A percentile compares a stretch with the other conserved stretches of the same genome.
Evolutionary conservation across 1,140 invertebrate genomes (phyloP).

Genomic region (Anoplolepis gracilipes): DNA sequence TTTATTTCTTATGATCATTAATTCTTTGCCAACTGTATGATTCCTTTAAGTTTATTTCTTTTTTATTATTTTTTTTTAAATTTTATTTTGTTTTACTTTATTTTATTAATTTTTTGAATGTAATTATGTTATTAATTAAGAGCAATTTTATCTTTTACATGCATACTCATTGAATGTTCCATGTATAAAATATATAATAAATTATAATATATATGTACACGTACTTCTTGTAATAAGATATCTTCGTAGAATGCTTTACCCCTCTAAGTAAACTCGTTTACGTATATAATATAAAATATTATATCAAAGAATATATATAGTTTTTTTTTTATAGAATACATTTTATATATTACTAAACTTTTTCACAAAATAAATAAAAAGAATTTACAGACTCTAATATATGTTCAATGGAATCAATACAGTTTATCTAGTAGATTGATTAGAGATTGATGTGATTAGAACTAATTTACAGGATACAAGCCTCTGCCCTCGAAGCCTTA

Average conservation of each 20-base stretch:
- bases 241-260: too few relatives aligned
- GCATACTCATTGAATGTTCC: background rate
- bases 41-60: too few relatives aligned
- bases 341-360: background rate
- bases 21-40: background rate
- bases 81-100: too few relatives aligned
- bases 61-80: too few relatives aligned
- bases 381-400: background rate
- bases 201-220: too few relatives aligned
- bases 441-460: background rate
- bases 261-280: too few relatives aligned
- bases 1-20: background rate
- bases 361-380: background rate
- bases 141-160: background rate
- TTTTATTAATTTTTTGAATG: background rate
- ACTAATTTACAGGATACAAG: slow-evolving; percentile 85
- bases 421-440: background rate
- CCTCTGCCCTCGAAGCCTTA: slow-evolving; percentile 86
- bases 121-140: background rate
- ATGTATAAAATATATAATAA: background rate
- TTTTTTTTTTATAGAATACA: too few relatives aligned
- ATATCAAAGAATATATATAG: too few relatives aligned
- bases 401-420: background rate
- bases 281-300: too few relatives aligned
- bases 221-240: too few relatives aligned